Evolutionary conservation across 2,888 invertebrate species (phyloP).

Genomic region (Trachelus troglodyta): DNA sequence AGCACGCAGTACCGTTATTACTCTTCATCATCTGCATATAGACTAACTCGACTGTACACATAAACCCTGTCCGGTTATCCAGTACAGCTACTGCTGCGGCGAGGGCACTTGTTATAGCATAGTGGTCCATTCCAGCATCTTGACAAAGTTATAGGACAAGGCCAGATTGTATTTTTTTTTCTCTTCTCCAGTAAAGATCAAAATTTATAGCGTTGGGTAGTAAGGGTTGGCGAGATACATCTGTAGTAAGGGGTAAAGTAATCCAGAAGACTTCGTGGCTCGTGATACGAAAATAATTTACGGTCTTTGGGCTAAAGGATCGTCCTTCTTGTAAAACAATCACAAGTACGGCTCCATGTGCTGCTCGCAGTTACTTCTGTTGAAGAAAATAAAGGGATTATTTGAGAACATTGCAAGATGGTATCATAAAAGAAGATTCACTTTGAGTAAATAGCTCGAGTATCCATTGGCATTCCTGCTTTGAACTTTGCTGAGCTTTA

Average conservation of each 20-base stretch:
- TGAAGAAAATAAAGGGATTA: not conserved
- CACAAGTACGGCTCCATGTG: not conserved
- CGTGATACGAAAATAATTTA: not conserved
- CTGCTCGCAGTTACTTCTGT: not conserved
- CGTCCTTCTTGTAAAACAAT: not conserved
- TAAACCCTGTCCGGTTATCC: slow-evolving; percentile 13
- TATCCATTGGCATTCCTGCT: not conserved
- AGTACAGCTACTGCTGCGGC: not conserved
- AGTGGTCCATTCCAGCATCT: not conserved
- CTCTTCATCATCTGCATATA: slow-evolving; percentile 27
- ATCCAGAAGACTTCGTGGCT: not conserved
- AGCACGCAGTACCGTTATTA: slow-evolving; percentile 16
- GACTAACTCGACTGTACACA: slow-evolving; percentile 20
- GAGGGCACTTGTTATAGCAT: not conserved
- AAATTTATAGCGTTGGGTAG: not conserved
- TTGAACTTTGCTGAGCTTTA: not conserved
- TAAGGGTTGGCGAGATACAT: not conserved
- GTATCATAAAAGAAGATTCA: not conserved
- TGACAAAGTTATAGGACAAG: not conserved
- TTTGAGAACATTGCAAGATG: not conserved
- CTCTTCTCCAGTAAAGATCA: not conserved
- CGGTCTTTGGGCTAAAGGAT: not conserved
- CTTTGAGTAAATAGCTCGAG: not conserved
- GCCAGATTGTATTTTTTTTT: not conserved
- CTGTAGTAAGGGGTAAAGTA: not conserved